Conservation (phyloP, 2,888 invertebrate genomes). For the Cheilosia vulpina region DNA sequence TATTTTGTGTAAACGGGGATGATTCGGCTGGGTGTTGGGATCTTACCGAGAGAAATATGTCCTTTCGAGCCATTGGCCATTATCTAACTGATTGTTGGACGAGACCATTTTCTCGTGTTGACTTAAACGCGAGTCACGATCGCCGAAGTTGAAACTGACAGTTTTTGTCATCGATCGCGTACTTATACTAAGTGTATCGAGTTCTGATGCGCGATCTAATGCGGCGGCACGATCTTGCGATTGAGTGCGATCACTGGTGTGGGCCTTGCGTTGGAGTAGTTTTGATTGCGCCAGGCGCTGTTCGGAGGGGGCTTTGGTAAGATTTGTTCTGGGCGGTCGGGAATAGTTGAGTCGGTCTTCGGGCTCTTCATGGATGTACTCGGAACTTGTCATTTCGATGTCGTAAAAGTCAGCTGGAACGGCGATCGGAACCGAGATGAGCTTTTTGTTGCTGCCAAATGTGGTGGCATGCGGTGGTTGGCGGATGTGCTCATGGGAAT, state of each 20-base stretch:
- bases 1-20: conserved; percentile 61
- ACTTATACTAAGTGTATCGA: conserved; percentile 76
- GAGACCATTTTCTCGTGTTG: conserved; percentile 79
- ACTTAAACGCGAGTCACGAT: conserved; percentile 81
- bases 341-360: conserved; percentile 61
- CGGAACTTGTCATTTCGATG: conserved; percentile 43
- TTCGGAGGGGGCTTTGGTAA: conserved; percentile 78
- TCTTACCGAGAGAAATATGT: conserved; percentile 83
- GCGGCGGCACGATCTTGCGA: conserved; percentile 81
- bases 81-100: conserved; percentile 79
- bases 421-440: conserved; percentile 64
- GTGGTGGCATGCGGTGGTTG: conserved; percentile 28
- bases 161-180: conserved; percentile 82
- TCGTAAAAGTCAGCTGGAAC: conserved; percentile 55
- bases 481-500: conserved; percentile 33
- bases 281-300: conserved; percentile 78
- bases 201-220: conserved; percentile 79
- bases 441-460: conserved; percentile 52
- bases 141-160: conserved; percentile 83
- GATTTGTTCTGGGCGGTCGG: conserved; percentile 73
- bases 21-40: conserved; percentile 74
- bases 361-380: conserved; percentile 56
- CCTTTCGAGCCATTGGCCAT: conserved; percentile 81
- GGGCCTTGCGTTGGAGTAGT: conserved; percentile 77
- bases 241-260: conserved; percentile 81